These are phyloP conservation scores for Geodia barretti DNA, from an alignment of 37 sponge, comb jelly and placozoan species.

Conservation along the genomic window DNA sequence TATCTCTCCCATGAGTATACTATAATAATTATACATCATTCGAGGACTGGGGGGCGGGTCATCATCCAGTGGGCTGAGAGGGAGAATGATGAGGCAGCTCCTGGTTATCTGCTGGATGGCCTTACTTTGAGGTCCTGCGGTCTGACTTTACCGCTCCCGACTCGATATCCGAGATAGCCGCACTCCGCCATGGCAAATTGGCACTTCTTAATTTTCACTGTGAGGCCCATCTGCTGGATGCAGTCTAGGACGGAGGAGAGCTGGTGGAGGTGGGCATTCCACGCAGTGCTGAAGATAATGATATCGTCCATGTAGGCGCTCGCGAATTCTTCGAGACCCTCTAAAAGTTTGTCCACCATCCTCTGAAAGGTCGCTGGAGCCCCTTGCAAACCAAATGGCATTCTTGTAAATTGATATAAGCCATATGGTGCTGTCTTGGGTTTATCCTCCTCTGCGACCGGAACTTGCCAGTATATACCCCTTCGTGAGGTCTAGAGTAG, in stretches of 20 bases:
- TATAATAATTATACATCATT: too few species aligned
- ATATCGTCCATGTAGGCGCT: background rate
- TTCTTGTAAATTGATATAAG: constrained; percentile 45
- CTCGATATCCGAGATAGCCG: background rate
- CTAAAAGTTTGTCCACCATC: background rate
- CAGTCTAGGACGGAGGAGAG: background rate
- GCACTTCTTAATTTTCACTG: background rate
- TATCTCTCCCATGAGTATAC: too few species aligned
- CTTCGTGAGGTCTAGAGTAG: constrained; percentile 54
- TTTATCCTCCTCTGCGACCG: constrained; percentile 40
- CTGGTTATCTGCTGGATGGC: too few species aligned
- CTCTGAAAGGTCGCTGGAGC: constrained; percentile 30
- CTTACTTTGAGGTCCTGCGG: too few species aligned
- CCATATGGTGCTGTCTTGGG: constrained; percentile 65
- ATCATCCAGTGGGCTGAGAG: too few species aligned
- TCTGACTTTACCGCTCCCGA: too few species aligned
- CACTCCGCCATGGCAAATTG: background rate
- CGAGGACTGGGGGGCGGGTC: too few species aligned
- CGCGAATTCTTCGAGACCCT: background rate
- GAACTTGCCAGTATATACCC: constrained; percentile 75
- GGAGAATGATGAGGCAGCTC: too few species aligned
- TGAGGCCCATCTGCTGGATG: background rate
- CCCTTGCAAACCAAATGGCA: constrained; percentile 60
- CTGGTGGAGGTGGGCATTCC: background rate
- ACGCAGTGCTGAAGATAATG: background rate